These are phyloP conservation scores for Leptopilina drosophilae DNA, from an alignment of 2,888 invertebrate species.

Conservation along the genomic window DNA sequence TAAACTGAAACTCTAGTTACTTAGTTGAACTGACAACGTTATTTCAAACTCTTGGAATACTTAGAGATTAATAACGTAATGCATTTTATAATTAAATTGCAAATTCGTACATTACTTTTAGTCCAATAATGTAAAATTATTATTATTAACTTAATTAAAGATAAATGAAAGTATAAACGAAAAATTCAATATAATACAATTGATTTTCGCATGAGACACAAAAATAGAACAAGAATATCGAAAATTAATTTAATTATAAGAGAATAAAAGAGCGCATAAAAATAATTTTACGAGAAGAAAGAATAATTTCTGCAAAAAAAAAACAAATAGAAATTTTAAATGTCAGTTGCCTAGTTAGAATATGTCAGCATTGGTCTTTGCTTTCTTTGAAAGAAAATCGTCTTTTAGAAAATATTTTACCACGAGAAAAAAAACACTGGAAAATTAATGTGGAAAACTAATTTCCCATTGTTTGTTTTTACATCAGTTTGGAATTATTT, in stretches of 20 bases:
- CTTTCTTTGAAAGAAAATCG: neutral
- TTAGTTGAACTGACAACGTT: neutral
- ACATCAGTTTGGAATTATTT: too few species aligned
- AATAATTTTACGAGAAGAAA: too few species aligned
- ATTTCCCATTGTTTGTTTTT: too few species aligned
- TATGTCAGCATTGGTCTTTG: constrained; percentile 6
- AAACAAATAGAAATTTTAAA: neutral
- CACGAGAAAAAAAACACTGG: neutral
- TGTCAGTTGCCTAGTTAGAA: neutral
- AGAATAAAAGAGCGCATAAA: constrained; percentile 17
- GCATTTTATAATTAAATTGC: constrained; percentile 5
- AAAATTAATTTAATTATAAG: too few species aligned
- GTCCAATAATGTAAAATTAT: neutral
- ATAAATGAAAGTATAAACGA: too few species aligned
- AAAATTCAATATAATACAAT: too few species aligned
- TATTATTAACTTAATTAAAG: neutral
- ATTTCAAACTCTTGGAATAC: neutral
- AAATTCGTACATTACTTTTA: neutral
- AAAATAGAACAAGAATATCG: too few species aligned
- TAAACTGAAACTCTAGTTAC: constrained; percentile 1
- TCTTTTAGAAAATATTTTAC: neutral
- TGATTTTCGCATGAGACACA: too few species aligned
- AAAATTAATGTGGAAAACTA: neutral
- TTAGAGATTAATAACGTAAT: constrained; percentile 3
- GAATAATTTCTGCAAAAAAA: too few species aligned